Percentiles rank a stretch among this genome's conserved stretches.
Evolutionary conservation across 2,113 vertebrate species (phyloP).

Genomic region (Rhombomys opimus): DNA sequence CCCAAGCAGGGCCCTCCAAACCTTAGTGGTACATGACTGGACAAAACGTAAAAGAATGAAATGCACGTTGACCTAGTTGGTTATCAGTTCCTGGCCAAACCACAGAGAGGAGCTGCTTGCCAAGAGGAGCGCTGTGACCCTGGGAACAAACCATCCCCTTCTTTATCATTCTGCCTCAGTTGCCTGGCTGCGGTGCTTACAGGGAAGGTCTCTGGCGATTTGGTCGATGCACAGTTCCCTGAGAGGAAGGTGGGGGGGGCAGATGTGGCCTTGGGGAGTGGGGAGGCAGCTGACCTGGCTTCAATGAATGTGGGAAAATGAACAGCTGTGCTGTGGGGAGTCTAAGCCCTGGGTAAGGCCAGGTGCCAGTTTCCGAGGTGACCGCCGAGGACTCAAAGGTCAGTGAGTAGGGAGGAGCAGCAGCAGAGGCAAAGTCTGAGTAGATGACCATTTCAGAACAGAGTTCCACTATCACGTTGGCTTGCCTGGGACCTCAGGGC

Average conservation of each 20-base stretch:
- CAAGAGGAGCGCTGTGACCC: too few relatives aligned
- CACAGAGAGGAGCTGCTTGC: too few relatives aligned
- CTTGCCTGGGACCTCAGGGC: background rate
- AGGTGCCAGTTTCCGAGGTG: background rate
- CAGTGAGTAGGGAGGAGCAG: background rate
- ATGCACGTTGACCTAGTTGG: too few relatives aligned
- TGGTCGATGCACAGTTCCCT: background rate
- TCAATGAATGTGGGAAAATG: conserved; percentile 22
- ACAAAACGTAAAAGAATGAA: too few relatives aligned
- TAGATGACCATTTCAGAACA: background rate
- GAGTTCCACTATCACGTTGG: background rate
- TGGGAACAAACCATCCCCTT: too few relatives aligned
- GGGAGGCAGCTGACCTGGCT: conserved; percentile 20
- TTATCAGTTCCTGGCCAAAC: too few relatives aligned
- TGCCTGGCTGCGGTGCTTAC: background rate
- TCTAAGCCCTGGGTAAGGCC: background rate
- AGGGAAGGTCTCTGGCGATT: background rate
- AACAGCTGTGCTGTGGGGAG: background rate
- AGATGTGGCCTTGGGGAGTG: background rate
- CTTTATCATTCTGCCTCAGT: background rate
- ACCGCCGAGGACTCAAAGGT: background rate
- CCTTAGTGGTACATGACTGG: too few relatives aligned
- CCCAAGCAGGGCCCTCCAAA: too few relatives aligned
- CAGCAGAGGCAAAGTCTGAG: background rate
- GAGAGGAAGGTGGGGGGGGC: background rate